Evolutionary conservation across 2,888 invertebrate species (phyloP).

Genomic region (Agrochola circellaris): DNA sequence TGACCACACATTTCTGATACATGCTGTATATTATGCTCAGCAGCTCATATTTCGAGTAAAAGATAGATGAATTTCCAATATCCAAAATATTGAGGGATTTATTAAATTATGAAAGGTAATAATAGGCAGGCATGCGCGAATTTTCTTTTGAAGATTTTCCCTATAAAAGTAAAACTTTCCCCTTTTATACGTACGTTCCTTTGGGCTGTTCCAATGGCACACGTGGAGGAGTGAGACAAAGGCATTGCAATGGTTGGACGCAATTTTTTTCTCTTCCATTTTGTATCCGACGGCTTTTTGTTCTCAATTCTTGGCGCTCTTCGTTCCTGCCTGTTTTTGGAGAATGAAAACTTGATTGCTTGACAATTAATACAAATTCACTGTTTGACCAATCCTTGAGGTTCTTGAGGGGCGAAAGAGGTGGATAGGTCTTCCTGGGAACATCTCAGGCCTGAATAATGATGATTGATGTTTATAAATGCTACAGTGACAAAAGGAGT

Average conservation of each 20-base stretch:
- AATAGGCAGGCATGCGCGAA: constrained; percentile 1
- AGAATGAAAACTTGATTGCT: neutral
- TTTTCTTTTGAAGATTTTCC: neutral
- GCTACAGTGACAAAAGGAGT: no score
- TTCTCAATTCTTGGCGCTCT: neutral
- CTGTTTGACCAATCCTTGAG: neutral
- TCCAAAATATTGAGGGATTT: neutral
- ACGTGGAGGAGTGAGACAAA: constrained; percentile 11
- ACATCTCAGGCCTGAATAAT: no score
- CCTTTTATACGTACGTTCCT: neutral
- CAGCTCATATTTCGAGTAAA: neutral
- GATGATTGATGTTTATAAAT: no score
- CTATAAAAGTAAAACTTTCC: neutral
- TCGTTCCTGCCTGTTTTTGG: neutral
- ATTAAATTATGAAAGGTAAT: neutral
- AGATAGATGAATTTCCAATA: neutral
- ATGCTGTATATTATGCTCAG: neutral
- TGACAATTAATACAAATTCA: neutral
- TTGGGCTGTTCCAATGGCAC: neutral
- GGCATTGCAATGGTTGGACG: neutral
- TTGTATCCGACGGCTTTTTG: neutral
- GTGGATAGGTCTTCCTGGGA: neutral
- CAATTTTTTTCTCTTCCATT: neutral
- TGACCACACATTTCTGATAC: neutral
- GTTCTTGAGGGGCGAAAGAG: no score